Percentiles rank a stretch among this genome's conserved stretches.
phyloP scores from a whole-genome alignment of 2,113 vertebrate species.

The Stictonetta naevosa region DNA sequence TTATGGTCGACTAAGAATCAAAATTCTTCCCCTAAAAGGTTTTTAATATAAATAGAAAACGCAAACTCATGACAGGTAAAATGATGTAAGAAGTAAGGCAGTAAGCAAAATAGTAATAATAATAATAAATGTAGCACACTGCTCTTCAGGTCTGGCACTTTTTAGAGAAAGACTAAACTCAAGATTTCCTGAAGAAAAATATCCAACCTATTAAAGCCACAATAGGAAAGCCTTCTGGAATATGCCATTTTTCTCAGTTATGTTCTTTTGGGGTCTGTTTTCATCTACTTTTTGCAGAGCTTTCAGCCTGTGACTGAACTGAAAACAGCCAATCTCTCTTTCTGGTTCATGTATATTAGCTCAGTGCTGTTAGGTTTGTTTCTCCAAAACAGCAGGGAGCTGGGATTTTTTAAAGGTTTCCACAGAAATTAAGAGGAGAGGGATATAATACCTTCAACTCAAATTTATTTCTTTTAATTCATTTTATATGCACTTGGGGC shows the following conservation, averaged over 20 bases:
- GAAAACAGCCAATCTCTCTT: slow-evolving; percentile 38
- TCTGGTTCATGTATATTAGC: slow-evolving; percentile 56
- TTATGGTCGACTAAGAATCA: neutral
- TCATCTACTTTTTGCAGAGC: neutral
- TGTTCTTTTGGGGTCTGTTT: slow-evolving; percentile 28
- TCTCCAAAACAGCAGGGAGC: slow-evolving; percentile 58
- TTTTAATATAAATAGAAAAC: neutral
- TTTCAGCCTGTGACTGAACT: slow-evolving; percentile 19
- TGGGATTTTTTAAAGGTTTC: slow-evolving; percentile 60
- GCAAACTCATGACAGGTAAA: neutral
- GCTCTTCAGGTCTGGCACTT: neutral
- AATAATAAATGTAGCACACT: neutral
- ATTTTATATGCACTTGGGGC: slow-evolving; percentile 66
- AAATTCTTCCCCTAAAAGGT: neutral
- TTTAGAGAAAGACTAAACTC: neutral
- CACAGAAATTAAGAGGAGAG: slow-evolving; percentile 58
- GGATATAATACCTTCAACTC: slow-evolving; percentile 63
- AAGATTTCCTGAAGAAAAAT: neutral
- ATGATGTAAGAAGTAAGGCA: neutral
- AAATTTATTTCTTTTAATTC: slow-evolving; percentile 73
- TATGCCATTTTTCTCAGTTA: neutral
- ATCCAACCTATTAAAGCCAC: neutral
- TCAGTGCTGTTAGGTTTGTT: slow-evolving; percentile 48
- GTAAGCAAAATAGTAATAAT: neutral
- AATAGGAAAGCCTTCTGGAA: neutral